phyloP scores from a whole-genome alignment of 2,113 vertebrate genomes.

The Ochotona princeps region DNA sequence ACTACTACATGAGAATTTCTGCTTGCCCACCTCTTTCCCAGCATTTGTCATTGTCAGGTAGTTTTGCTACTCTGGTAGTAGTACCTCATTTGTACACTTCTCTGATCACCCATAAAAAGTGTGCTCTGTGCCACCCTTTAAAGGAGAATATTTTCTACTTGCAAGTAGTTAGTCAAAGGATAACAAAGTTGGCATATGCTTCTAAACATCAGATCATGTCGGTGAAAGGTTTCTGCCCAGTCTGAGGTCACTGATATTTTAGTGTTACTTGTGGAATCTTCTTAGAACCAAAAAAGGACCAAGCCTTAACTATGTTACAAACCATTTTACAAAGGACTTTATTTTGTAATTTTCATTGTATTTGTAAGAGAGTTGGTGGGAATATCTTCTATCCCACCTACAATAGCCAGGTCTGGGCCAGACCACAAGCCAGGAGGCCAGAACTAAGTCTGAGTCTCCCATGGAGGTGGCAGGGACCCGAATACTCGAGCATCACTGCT shows the following conservation, averaged over 20 bases:
- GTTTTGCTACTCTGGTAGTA: background rate
- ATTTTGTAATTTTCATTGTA: no score
- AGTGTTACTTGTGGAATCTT: background rate
- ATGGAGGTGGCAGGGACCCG: no score
- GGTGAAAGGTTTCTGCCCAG: background rate
- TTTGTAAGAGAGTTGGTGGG: no score
- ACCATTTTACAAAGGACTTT: background rate
- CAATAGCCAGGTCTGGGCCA: no score
- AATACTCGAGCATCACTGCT: no score
- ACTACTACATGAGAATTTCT: background rate
- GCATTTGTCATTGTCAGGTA: background rate
- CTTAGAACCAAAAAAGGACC: background rate
- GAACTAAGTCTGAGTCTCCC: no score
- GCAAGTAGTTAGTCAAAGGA: background rate
- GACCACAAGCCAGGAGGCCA: no score
- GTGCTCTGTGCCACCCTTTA: background rate
- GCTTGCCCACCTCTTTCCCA: background rate
- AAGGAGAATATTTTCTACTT: slow-evolving; percentile 1
- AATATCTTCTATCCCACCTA: no score
- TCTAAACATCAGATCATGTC: background rate
- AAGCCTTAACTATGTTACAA: background rate
- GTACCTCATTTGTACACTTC: background rate
- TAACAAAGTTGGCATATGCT: background rate
- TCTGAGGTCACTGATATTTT: background rate
- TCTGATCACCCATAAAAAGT: background rate